These are phyloP conservation scores for Bombus superbus DNA, from an alignment of 1,140 invertebrate species.

Conservation along the genomic window DNA sequence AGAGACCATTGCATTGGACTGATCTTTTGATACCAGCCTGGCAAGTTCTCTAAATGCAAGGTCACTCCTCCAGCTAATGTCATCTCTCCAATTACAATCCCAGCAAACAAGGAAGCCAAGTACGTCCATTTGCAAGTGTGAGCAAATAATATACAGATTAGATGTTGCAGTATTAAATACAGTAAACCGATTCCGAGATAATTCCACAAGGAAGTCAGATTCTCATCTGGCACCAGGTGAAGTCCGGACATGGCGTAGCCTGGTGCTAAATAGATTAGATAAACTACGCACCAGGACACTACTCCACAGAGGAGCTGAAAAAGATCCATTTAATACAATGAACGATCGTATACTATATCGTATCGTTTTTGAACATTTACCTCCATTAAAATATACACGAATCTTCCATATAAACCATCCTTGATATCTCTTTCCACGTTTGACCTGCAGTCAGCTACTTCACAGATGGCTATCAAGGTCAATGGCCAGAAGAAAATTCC, in stretches of 20 bases:
- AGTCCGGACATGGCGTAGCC: conserved; percentile 95
- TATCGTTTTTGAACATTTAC: conserved; percentile 77
- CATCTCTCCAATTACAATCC: conserved; percentile 86
- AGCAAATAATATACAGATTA: conserved; percentile 87
- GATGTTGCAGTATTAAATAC: conserved; percentile 89
- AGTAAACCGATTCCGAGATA: conserved; percentile 85
- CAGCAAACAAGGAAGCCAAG: conserved; percentile 84
- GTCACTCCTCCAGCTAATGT: conserved; percentile 88
- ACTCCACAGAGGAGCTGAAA: conserved; percentile 85
- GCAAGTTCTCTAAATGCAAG: conserved; percentile 88
- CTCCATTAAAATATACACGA: conserved; percentile 90
- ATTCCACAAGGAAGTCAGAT: conserved; percentile 77
- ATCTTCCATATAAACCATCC: conserved; percentile 90
- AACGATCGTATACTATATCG: background rate
- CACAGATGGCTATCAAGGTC: conserved; percentile 86
- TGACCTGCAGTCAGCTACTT: conserved; percentile 87
- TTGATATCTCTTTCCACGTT: conserved; percentile 91
- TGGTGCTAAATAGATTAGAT: conserved; percentile 92
- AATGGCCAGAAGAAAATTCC: conserved; percentile 91
- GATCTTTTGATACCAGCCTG: conserved; percentile 85
- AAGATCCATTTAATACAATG: background rate
- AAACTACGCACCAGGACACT: conserved; percentile 87
- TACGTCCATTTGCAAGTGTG: conserved; percentile 86
- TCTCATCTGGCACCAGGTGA: conserved; percentile 79
- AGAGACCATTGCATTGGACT: conserved; percentile 91